phyloP scores from a whole-genome alignment of 1,140 invertebrate genomes.

The Melitaea cinxia region DNA sequence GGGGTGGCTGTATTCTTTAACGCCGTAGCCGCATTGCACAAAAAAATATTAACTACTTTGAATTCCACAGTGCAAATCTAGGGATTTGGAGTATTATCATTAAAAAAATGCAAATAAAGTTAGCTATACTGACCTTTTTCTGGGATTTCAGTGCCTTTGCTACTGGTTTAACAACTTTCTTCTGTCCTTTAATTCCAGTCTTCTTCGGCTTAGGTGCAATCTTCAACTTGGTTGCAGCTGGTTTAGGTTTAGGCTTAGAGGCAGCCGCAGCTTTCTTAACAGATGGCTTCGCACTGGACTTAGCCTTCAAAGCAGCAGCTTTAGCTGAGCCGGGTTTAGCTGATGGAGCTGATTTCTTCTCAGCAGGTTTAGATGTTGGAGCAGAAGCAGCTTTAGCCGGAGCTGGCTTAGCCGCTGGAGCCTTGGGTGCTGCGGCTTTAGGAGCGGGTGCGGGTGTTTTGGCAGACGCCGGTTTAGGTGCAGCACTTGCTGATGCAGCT shows the following conservation, averaged over 20 bases:
- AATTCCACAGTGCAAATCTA: not conserved
- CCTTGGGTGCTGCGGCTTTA: constrained; percentile 65
- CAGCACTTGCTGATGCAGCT: constrained; percentile 52
- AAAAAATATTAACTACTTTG: too few species aligned
- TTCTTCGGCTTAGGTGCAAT: constrained; percentile 85
- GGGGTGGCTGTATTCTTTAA: too few species aligned
- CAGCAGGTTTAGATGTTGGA: constrained; percentile 75
- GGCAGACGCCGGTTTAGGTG: constrained; percentile 65
- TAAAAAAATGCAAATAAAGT: constrained; percentile 24
- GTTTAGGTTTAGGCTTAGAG: constrained; percentile 79
- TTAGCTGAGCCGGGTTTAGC: constrained; percentile 80
- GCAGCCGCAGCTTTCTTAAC: constrained; percentile 76
- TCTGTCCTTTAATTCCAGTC: constrained; percentile 82
- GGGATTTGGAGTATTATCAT: not conserved
- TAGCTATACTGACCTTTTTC: constrained; percentile 85
- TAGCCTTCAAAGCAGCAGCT: constrained; percentile 82
- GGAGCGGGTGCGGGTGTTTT: constrained; percentile 67
- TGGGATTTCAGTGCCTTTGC: constrained; percentile 87
- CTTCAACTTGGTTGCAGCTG: constrained; percentile 75
- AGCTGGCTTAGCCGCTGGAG: constrained; percentile 74
- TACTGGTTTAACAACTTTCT: constrained; percentile 83
- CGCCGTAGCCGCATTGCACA: too few species aligned
- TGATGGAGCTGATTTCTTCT: constrained; percentile 75
- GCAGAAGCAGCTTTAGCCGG: constrained; percentile 81
- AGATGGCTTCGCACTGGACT: constrained; percentile 81